Evolutionary conservation across 2,797 vertebrate species (phyloP), one percentile per base, ranked within the genome.

Genomic region (Cossypha dichroa): DNA sequence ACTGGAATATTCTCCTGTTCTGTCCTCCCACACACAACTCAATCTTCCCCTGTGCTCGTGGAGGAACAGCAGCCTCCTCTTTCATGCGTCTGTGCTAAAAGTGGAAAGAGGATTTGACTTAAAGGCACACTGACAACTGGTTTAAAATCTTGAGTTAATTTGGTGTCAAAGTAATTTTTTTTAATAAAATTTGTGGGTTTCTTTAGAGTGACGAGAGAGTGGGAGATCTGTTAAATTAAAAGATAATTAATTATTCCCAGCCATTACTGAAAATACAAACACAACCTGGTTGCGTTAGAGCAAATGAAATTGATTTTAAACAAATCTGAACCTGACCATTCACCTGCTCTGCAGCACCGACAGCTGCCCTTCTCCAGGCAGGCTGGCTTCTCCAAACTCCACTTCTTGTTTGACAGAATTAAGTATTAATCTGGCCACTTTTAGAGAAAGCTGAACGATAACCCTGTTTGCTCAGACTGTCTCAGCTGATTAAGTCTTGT

Each of bases 11-110:
- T 97, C 85, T 94, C 95, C 96, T 83, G 76, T 93, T 97, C 89
- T 92, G 96, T 93, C 94, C 87, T 93, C 96, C 92, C 74, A 97
- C 94, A 14, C 92, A 90, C 91, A 85, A 51, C 83, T 97, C 96
- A 96, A 89, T 97, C 95, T 94, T 95, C 83, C 60, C 91, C 85
- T 1, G 0, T 46, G 63, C 85, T 90, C 11, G 0, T 72, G 40
- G 76, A 82, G 79, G 82, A 96, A 76, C 59, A 77, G 79, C 94
- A 95, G 49, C 85, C 87, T 93, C 76, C 87, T 90, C 79, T 94
- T 91, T 56, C 89, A 13, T 88, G 55, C 10, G 2, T 86, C 89
- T 96, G 82, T 90, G 73, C 91, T 95, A 84, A 84, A 93, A 95
- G 79, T 79, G 66, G 93, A 96, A 93, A 84, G 74, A 94, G 76